Percentiles rank a stretch among this genome's conserved stretches.
Conservation (phyloP, 2,797 vertebrate species). For the Alca torda region DNA sequence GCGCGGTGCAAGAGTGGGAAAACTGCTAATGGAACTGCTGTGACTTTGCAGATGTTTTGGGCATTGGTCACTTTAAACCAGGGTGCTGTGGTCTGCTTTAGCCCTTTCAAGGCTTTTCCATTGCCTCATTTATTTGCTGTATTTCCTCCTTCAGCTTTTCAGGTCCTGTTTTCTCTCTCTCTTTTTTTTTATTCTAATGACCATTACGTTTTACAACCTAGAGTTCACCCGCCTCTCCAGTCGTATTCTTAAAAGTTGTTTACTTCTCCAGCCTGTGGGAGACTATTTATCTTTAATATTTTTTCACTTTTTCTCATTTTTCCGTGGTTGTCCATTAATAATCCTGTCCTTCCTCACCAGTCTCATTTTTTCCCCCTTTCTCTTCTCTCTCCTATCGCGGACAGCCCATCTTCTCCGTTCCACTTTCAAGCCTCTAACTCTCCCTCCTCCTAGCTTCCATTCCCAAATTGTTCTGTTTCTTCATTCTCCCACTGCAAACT, state of each 20-base stretch:
- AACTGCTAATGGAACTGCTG: background rate
- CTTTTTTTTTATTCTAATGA: background rate
- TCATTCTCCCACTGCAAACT: background rate
- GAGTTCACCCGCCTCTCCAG: background rate
- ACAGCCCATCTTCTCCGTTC: background rate
- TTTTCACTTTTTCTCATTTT: background rate
- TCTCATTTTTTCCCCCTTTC: background rate
- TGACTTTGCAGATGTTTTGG: background rate
- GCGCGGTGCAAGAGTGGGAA: background rate
- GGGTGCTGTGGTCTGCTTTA: background rate
- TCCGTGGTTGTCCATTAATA: background rate
- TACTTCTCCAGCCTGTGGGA: background rate
- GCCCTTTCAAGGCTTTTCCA: background rate
- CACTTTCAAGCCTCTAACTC: background rate
- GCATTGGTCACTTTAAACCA: background rate
- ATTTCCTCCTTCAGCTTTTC: background rate
- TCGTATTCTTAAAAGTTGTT: background rate
- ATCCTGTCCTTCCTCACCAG: background rate
- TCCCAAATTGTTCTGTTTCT: background rate
- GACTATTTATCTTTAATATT: background rate
- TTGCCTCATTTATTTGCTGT: background rate
- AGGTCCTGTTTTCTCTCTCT: background rate
- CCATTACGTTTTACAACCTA: background rate
- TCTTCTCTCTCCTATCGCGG: background rate
- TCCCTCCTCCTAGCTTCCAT: background rate